phyloP scores from a whole-genome alignment of 2,888 invertebrate species.

The Luffia ferchaultella region DNA sequence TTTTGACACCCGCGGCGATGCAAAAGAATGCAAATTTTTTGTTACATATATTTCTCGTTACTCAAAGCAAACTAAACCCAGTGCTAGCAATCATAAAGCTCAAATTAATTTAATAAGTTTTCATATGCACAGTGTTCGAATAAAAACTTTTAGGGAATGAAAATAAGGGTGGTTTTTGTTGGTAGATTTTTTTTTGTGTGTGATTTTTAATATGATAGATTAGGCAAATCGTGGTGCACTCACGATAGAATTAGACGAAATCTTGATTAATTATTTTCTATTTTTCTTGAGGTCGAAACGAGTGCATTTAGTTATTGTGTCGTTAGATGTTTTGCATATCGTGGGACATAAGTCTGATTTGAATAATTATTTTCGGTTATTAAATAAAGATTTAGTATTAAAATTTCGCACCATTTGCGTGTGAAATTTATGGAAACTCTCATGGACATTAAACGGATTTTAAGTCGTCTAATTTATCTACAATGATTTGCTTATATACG shows the following conservation, averaged over 20 bases:
- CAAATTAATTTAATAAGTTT: too few relatives aligned
- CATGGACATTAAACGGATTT: too few relatives aligned
- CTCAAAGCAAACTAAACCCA: too few relatives aligned
- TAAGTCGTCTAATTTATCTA: too few relatives aligned
- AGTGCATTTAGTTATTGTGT: slow-evolving; percentile 19
- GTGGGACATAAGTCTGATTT: slow-evolving; percentile 13
- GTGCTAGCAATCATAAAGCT: too few relatives aligned
- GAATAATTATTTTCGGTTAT: not conserved
- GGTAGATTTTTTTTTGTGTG: not conserved
- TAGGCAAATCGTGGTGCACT: slow-evolving; percentile 14
- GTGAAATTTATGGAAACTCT: not conserved
- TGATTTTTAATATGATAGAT: slow-evolving; percentile 12
- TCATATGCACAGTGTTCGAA: too few relatives aligned
- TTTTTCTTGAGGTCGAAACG: slow-evolving; percentile 17
- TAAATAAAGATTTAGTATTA: slow-evolving; percentile 33
- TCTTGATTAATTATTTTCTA: slow-evolving; percentile 22
- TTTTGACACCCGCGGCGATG: slow-evolving; percentile 34
- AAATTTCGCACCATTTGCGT: slow-evolving; percentile 65
- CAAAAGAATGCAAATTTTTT: slow-evolving; percentile 39
- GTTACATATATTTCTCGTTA: too few relatives aligned
- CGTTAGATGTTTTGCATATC: slow-evolving; percentile 15
- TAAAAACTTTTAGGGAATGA: not conserved
- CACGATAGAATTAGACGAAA: not conserved
- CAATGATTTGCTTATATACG: too few relatives aligned
- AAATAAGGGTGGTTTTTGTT: not conserved